Conservation (phyloP, 2,888 invertebrate species). For the Cyclophora punctaria region DNA sequence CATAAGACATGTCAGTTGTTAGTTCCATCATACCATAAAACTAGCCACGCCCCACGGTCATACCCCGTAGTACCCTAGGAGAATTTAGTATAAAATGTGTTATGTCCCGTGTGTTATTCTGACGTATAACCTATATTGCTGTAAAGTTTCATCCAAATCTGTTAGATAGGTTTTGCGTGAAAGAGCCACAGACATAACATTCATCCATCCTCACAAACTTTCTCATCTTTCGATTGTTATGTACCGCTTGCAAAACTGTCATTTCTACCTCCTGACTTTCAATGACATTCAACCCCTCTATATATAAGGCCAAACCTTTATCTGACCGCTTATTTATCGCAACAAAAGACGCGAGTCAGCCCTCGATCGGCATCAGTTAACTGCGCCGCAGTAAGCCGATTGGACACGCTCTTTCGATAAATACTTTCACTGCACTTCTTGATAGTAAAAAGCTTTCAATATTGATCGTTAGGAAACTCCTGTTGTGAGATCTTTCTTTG, state of each 20-base stretch:
- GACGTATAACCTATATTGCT: background rate
- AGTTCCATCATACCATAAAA: background rate
- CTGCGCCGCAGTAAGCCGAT: constrained; percentile 22
- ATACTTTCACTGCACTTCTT: constrained; percentile 13
- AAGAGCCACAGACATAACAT: too few species aligned
- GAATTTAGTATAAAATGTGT: too few species aligned
- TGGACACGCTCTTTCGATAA: constrained; percentile 19
- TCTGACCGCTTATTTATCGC: constrained; percentile 4
- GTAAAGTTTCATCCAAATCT: too few species aligned
- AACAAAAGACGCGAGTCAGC: constrained; percentile 14
- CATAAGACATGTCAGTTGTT: too few species aligned
- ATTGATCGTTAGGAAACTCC: constrained; percentile 9
- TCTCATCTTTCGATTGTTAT: too few species aligned
- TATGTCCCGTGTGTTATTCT: too few species aligned
- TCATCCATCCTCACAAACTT: too few species aligned
- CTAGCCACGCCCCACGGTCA: constrained; percentile 5
- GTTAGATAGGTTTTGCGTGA: too few species aligned
- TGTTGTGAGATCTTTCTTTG: too few species aligned
- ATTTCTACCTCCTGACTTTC: too few species aligned
- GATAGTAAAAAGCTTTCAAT: constrained; percentile 18
- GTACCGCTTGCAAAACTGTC: too few species aligned
- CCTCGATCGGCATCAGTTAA: constrained; percentile 6
- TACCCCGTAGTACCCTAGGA: constrained; percentile 4
- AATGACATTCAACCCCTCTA: background rate
- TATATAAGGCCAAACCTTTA: background rate